Evolutionary conservation across 2,888 invertebrate species (phyloP).

Genomic region (Nomada hirtipes): DNA sequence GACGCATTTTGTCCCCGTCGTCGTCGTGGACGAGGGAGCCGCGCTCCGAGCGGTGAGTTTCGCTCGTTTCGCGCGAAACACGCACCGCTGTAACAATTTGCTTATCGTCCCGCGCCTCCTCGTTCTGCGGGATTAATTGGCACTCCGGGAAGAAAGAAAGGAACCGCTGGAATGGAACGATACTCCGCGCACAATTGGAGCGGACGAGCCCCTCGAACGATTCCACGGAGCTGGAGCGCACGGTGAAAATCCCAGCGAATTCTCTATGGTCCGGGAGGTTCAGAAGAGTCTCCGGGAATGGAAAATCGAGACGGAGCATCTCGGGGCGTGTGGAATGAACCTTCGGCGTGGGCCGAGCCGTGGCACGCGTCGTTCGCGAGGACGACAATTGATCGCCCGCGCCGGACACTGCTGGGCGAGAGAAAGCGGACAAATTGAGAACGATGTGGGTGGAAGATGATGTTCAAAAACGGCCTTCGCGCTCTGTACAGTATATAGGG

Average conservation of each 20-base stretch:
- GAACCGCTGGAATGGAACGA: conserved; percentile 6
- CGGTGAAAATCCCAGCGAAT: conserved; percentile 4
- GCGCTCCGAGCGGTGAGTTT: background rate
- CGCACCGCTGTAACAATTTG: background rate
- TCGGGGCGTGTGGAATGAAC: conserved; percentile 39
- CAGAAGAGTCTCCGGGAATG: conserved; percentile 7
- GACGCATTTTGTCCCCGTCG: conserved; percentile 10
- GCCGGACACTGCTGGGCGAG: conserved; percentile 29
- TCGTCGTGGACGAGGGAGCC: no score
- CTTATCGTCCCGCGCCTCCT: background rate
- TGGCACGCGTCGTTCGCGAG: conserved; percentile 41
- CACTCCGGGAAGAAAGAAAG: background rate
- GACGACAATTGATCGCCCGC: conserved; percentile 48
- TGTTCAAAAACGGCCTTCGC: conserved; percentile 26
- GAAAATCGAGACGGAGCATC: conserved; percentile 1
- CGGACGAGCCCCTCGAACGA: conserved; percentile 32
- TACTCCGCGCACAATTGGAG: conserved; percentile 22
- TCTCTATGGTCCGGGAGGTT: conserved; percentile 21
- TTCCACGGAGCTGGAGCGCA: conserved; percentile 25
- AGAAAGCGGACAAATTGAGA: conserved; percentile 60
- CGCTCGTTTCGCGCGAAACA: background rate
- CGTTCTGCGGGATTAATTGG: conserved; percentile 19
- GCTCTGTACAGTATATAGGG: background rate
- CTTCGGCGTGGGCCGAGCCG: conserved; percentile 52
- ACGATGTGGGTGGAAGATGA: conserved; percentile 55